These are phyloP conservation scores for Heterodera carotae DNA, from an alignment of 1,140 invertebrate species.

Conservation along the genomic window DNA sequence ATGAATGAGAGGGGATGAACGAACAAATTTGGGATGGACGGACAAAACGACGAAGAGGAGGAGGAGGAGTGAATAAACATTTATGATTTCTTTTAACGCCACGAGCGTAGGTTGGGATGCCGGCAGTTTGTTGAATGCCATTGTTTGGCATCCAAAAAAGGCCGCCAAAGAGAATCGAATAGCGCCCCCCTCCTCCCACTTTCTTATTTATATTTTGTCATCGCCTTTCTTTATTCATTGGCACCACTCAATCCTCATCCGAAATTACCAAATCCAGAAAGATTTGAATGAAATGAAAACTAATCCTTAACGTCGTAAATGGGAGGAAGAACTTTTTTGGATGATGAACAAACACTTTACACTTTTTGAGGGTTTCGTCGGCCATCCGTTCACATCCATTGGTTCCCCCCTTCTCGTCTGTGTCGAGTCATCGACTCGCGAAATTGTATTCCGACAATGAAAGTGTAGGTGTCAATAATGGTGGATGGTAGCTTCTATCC, in stretches of 20 bases:
- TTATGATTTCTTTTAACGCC: not conserved
- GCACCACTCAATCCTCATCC: not conserved
- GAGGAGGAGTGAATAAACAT: not conserved
- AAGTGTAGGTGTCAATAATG: not conserved
- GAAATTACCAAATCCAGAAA: not conserved
- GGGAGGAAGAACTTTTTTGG: not conserved
- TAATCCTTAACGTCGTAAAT: not conserved
- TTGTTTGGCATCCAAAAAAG: not conserved
- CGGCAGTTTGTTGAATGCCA: not conserved
- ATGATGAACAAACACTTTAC: not conserved
- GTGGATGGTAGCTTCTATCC: not conserved
- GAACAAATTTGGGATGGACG: too few species aligned
- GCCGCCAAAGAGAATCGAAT: not conserved
- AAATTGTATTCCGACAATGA: not conserved
- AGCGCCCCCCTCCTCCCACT: not conserved
- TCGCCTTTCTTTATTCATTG: not conserved
- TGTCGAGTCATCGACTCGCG: not conserved
- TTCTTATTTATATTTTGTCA: not conserved
- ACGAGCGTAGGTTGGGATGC: too few species aligned
- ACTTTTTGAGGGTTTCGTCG: not conserved
- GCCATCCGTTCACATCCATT: not conserved
- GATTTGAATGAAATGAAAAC: not conserved
- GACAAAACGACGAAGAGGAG: not conserved
- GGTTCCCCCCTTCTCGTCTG: not conserved
- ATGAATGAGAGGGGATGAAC: not conserved